Percentiles rank a stretch among this genome's conserved stretches.
These are phyloP conservation scores for Conomelus anceps DNA, from an alignment of 2,888 invertebrate genomes.

Conservation along the genomic window DNA sequence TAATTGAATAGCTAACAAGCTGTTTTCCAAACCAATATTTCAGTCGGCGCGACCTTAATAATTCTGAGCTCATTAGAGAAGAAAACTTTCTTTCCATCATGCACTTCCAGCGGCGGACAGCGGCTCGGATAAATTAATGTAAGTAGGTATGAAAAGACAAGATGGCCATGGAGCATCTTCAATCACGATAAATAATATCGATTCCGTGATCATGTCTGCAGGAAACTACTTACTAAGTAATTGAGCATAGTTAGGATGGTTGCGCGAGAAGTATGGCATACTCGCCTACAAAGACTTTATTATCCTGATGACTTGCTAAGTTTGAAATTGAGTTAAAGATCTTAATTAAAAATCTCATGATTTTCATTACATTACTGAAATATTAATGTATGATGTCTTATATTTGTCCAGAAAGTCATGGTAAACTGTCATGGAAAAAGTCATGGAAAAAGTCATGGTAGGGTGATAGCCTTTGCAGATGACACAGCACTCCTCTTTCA, in stretches of 20 bases:
- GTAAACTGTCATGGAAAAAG: no score
- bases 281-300: no score
- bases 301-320: no score
- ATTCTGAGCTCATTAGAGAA: neutral
- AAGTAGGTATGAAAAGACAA: neutral
- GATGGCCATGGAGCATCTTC: neutral
- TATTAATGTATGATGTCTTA: no score
- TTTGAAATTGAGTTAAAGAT: no score
- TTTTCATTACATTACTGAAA: no score
- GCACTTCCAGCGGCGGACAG: neutral
- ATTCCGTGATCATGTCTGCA: neutral
- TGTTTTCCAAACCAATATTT: neutral
- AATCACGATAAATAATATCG: neutral
- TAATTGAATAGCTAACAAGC: neutral
- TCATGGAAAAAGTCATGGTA: no score
- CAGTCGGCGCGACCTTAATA: neutral
- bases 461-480: no score
- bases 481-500: no score
- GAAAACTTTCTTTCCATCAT: neutral
- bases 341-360: no score
- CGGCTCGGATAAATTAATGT: neutral
- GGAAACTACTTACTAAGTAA: neutral
- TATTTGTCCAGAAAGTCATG: no score
- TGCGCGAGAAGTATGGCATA: neutral
- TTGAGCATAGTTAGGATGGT: neutral